These are phyloP conservation scores for Channa maculata DNA, from an alignment of 2,113 vertebrate genomes.

Conservation along the genomic window DNA sequence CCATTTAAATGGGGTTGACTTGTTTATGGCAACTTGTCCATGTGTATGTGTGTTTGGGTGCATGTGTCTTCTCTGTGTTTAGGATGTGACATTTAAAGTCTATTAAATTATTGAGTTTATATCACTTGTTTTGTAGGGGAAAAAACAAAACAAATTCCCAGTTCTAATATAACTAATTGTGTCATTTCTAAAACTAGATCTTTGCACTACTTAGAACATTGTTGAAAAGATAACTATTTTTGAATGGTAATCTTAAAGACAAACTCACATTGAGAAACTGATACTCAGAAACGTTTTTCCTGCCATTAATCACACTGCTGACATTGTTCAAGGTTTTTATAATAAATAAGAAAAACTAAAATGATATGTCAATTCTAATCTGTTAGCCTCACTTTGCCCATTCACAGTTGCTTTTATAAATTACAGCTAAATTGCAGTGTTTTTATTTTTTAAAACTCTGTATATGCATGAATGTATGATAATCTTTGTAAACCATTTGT, in stretches of 20 bases:
- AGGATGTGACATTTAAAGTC: constrained; percentile 50
- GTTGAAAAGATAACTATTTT: constrained; percentile 62
- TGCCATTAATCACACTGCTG: no score
- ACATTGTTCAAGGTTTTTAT: no score
- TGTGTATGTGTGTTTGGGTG: constrained; percentile 21
- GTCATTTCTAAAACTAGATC: constrained; percentile 67
- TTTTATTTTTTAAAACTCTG: constrained; percentile 40
- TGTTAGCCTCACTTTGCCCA: constrained; percentile 16
- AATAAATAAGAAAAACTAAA: neutral
- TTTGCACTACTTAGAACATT: constrained; percentile 81
- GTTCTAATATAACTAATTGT: constrained; percentile 57
- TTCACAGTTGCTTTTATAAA: constrained; percentile 35
- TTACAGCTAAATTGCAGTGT: constrained; percentile 59
- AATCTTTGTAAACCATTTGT: constrained; percentile 61
- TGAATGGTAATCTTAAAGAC: constrained; percentile 47
- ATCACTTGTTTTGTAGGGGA: constrained; percentile 38
- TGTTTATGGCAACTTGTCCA: constrained; percentile 20
- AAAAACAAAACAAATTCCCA: constrained; percentile 41
- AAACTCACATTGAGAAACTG: constrained; percentile 12
- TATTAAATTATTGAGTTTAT: constrained; percentile 72
- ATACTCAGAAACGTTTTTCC: neutral
- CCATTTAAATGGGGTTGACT: constrained; percentile 6
- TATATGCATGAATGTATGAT: constrained; percentile 76
- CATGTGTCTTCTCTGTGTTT: constrained; percentile 37
- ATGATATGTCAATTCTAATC: neutral